Conservation (phyloP, 2,888 invertebrate genomes). For the Eupithecia vulgata region DNA sequence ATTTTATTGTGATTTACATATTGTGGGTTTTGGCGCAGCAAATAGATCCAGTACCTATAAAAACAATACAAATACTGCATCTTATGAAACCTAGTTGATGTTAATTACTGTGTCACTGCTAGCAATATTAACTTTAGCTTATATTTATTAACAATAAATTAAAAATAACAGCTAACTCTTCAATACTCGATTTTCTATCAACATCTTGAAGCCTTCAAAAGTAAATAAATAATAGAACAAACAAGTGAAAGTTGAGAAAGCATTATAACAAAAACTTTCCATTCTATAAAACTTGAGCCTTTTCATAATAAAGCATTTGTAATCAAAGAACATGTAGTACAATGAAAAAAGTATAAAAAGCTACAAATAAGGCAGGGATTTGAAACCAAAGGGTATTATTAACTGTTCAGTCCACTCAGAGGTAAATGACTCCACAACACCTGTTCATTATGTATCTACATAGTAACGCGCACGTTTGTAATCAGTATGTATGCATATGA, state of each 20-base stretch:
- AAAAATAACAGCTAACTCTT: neutral
- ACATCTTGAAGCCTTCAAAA: neutral
- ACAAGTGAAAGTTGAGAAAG: slow-evolving; percentile 78
- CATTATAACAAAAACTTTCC: slow-evolving; percentile 60
- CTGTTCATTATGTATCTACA: slow-evolving; percentile 71
- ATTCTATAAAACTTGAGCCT: slow-evolving; percentile 46
- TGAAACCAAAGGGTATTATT: slow-evolving; percentile 67
- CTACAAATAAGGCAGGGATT: slow-evolving; percentile 59
- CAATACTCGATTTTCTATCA: too few relatives aligned
- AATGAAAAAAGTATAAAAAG: slow-evolving; percentile 56
- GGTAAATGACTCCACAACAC: slow-evolving; percentile 82
- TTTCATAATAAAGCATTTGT: slow-evolving; percentile 34
- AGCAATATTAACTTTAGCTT: neutral
- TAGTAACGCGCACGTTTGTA: slow-evolving; percentile 48
- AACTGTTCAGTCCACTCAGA: slow-evolving; percentile 70
- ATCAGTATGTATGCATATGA: slow-evolving; percentile 43
- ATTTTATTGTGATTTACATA: neutral
- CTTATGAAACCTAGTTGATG: neutral
- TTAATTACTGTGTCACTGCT: neutral
- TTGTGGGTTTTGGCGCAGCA: neutral
- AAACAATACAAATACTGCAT: neutral
- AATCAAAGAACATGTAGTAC: slow-evolving; percentile 18
- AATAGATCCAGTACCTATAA: neutral
- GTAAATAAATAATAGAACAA: slow-evolving; percentile 27
- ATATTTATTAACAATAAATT: neutral